These are phyloP conservation scores for Trichonephila clavipes DNA, from an alignment of 1,140 invertebrate genomes.

Conservation along the genomic window DNA sequence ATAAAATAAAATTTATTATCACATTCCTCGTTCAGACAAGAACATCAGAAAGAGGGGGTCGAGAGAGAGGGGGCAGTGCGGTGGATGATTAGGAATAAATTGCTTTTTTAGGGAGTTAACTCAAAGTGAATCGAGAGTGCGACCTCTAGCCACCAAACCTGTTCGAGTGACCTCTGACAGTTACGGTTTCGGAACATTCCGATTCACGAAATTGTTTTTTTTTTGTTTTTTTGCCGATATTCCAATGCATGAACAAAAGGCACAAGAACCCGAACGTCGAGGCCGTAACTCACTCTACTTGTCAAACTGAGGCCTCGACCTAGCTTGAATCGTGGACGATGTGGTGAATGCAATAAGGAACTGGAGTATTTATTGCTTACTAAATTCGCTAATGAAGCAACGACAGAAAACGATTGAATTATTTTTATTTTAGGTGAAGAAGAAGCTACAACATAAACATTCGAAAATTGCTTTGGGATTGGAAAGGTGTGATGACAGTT, in stretches of 20 bases:
- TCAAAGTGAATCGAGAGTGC: neutral
- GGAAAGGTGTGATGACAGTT: neutral
- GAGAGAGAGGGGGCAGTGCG: neutral
- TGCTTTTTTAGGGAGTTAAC: slow-evolving; percentile 38
- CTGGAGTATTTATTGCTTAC: neutral
- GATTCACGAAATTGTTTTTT: neutral
- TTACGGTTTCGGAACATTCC: slow-evolving; percentile 5
- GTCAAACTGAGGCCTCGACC: neutral
- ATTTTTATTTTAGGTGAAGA: slow-evolving; percentile 1
- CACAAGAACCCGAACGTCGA: neutral
- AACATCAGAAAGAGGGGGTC: neutral
- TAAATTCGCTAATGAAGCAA: neutral
- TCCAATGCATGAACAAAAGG: neutral
- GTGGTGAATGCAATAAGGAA: neutral
- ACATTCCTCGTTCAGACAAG: neutral
- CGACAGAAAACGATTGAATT: neutral
- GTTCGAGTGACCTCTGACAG: slow-evolving; percentile 33
- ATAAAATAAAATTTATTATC: slow-evolving; percentile 31
- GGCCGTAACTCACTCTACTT: neutral
- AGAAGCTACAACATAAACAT: neutral
- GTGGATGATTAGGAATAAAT: slow-evolving; percentile 18
- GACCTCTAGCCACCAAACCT: neutral
- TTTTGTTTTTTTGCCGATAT: neutral
- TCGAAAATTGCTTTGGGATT: neutral
- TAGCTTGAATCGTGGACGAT: neutral